Evolutionary conservation across 2,888 invertebrate genomes (phyloP).

Genomic region (Drosophila vallismaia): DNA sequence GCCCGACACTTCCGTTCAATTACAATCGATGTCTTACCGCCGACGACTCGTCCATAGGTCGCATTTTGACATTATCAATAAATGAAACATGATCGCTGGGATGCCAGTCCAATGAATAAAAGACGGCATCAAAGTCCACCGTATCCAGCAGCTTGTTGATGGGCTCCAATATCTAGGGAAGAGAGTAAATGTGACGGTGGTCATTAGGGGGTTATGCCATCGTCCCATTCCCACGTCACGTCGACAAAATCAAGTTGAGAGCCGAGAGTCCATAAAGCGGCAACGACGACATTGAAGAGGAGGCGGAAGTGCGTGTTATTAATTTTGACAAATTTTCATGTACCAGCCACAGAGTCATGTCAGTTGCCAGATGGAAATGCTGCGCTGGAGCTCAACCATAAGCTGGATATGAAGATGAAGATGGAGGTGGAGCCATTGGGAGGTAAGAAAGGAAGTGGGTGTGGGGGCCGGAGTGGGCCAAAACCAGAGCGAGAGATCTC

Average conservation of each 20-base stretch:
- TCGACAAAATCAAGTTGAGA: constrained; percentile 29
- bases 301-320: constrained; percentile 79
- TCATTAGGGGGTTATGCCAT: constrained; percentile 25
- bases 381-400: constrained; percentile 7
- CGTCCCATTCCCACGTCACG: constrained; percentile 36
- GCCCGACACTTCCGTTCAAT: constrained; percentile 14
- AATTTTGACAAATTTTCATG: constrained; percentile 81
- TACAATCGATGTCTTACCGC: constrained; percentile 85
- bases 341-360: constrained; percentile 43
- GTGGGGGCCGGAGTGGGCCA: constrained; percentile 25
- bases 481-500: constrained; percentile 52
- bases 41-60: constrained; percentile 90
- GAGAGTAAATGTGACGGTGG: constrained; percentile 5
- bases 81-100: constrained; percentile 94
- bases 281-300: constrained; percentile 13
- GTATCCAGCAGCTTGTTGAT: constrained; percentile 93
- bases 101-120: constrained; percentile 99
- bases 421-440: constrained; percentile 9
- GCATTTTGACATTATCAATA: constrained; percentile 93
- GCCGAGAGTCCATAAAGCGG: constrained; percentile 66
- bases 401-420: background rate
- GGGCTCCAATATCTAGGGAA: constrained; percentile 91
- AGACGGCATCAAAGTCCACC: constrained; percentile 93
- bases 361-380: constrained; percentile 63
- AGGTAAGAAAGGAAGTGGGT: constrained; percentile 17